phyloP scores from a whole-genome alignment of 2,888 invertebrate genomes.

The Andrena hattorfiana region DNA sequence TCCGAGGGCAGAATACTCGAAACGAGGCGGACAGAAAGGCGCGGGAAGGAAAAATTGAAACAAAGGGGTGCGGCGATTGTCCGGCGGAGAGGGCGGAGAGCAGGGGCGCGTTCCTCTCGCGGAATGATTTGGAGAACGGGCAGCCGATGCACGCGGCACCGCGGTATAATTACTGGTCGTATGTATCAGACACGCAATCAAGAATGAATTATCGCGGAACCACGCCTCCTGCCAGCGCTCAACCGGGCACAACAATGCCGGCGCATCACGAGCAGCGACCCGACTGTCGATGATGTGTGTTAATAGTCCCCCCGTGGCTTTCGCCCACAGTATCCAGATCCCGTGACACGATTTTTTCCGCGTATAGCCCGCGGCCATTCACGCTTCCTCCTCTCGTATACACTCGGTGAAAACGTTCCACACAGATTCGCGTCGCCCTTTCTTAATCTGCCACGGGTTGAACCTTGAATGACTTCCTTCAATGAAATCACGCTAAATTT shows the following conservation, averaged over 20 bases:
- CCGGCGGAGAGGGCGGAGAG: slow-evolving; percentile 15
- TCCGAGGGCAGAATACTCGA: not conserved
- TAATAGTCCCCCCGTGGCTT: slow-evolving; percentile 80
- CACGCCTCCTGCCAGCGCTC: slow-evolving; percentile 80
- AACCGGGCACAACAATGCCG: slow-evolving; percentile 79
- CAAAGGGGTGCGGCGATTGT: slow-evolving; percentile 20
- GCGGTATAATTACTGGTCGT: slow-evolving; percentile 81
- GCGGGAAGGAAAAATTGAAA: slow-evolving; percentile 4
- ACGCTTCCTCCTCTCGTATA: slow-evolving; percentile 13
- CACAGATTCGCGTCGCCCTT: not conserved
- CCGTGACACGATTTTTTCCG: slow-evolving; percentile 68
- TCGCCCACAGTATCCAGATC: slow-evolving; percentile 73
- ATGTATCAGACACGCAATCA: slow-evolving; percentile 85
- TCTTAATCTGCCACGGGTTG: not conserved
- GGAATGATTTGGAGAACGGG: slow-evolving; percentile 62
- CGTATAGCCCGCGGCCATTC: slow-evolving; percentile 32
- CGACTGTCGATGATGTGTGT: slow-evolving; percentile 84
- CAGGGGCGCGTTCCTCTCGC: slow-evolving; percentile 28
- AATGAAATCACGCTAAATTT: too few species aligned
- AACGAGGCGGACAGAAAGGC: slow-evolving; percentile 8
- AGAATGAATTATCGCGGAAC: slow-evolving; percentile 84
- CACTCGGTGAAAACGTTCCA: slow-evolving; percentile 13
- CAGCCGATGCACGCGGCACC: slow-evolving; percentile 67
- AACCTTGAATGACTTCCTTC: too few species aligned
- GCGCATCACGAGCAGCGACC: slow-evolving; percentile 83